Percentiles rank a stretch among this genome's conserved stretches.
phyloP scores from a whole-genome alignment of 2,113 vertebrate species.

The Otocyon megalotis region DNA sequence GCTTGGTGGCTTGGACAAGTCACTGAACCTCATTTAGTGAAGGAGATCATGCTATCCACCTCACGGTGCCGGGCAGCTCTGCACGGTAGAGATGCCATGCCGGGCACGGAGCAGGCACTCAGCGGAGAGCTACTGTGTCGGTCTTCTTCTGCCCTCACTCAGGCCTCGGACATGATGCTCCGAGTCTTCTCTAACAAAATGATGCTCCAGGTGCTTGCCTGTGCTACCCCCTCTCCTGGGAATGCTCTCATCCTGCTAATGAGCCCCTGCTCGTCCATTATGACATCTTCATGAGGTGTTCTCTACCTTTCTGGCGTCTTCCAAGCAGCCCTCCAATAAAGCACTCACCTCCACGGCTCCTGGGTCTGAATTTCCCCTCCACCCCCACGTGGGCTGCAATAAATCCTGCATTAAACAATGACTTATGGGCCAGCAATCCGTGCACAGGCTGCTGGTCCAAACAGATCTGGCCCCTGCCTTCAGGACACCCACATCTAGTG shows the following conservation, averaged over 20 bases:
- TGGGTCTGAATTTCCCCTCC: background rate
- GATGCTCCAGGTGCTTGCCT: background rate
- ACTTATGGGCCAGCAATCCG: accelerated
- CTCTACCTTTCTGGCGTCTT: background rate
- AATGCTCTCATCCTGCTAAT: background rate
- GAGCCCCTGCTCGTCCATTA: background rate
- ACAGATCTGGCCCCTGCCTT: background rate
- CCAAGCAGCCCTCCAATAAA: background rate
- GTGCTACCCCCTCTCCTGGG: accelerated
- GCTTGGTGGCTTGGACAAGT: background rate
- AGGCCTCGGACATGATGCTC: too few relatives aligned
- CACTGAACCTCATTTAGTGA: background rate
- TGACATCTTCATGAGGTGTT: background rate
- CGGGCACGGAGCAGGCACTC: accelerated
- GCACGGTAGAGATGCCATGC: accelerated
- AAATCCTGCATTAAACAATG: accelerated
- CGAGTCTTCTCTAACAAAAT: background rate
- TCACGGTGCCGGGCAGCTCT: background rate
- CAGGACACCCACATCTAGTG: background rate
- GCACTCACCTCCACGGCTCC: background rate
- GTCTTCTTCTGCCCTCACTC: accelerated
- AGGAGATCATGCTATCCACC: accelerated
- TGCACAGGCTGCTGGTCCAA: background rate
- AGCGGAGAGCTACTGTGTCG: accelerated
- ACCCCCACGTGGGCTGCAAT: accelerated